Evolutionary conservation across 2,888 invertebrate genomes (phyloP).

Genomic region (Sarcophaga variegata): DNA sequence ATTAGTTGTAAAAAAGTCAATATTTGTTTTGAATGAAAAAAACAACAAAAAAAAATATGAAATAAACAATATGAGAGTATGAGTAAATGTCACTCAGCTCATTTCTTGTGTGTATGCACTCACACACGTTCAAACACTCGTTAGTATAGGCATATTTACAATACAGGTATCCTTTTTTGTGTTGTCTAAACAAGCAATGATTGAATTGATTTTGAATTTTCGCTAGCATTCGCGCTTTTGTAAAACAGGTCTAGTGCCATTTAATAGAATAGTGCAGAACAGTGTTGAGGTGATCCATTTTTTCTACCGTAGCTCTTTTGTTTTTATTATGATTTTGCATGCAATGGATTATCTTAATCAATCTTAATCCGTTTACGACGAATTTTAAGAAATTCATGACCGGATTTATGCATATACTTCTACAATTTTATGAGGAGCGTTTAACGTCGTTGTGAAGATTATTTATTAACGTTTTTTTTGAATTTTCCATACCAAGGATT

Average conservation of each 20-base stretch:
- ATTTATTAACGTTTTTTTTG: neutral
- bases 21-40: conserved; percentile 39
- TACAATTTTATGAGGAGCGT: neutral
- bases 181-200: no score
- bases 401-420: conserved; percentile 11
- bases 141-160: neutral
- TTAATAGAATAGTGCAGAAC: no score
- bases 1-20: conserved; percentile 62
- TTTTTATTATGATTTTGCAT: neutral
- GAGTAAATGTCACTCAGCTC: neutral
- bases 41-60: neutral
- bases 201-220: no score
- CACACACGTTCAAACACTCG: neutral
- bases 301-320: neutral
- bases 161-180: conserved; percentile 31
- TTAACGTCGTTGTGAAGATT: neutral
- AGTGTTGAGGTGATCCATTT: conserved; percentile 8
- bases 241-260: no score
- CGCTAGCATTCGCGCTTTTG: no score
- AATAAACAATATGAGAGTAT: neutral
- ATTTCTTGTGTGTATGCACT: neutral
- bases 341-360: conserved; percentile 58
- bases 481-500: conserved; percentile 3
- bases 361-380: no score
- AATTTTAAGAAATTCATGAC: conserved; percentile 50